phyloP scores from a whole-genome alignment of 2,113 vertebrate species.

The Pavo muticus region DNA sequence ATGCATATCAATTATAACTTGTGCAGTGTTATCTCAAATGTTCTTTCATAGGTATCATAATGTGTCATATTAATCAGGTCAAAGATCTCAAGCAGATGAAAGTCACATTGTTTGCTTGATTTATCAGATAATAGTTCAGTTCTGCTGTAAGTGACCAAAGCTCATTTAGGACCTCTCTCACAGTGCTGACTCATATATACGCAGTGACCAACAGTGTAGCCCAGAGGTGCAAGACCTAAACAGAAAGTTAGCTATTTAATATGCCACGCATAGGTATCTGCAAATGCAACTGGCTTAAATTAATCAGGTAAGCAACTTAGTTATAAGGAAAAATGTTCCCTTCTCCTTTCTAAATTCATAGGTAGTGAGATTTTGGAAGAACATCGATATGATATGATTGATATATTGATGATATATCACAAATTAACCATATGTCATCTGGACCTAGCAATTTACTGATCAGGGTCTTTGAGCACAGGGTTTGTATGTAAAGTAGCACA shows the following conservation, averaged over 20 bases:
- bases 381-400: not conserved
- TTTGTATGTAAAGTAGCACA: not conserved
- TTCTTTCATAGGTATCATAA: not conserved
- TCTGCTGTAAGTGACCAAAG: not conserved
- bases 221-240: not conserved
- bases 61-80: not conserved
- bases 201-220: accelerated
- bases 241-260: not conserved
- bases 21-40: not conserved
- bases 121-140: not conserved
- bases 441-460: not conserved
- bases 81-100: not conserved
- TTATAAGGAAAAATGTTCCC: not conserved
- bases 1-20: not conserved
- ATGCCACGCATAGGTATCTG: accelerated
- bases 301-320: not conserved
- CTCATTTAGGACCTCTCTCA: not conserved
- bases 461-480: not conserved
- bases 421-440: not conserved
- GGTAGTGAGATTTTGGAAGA: not conserved
- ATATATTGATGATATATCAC: not conserved
- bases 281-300: not conserved
- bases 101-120: not conserved
- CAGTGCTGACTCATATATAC: accelerated
- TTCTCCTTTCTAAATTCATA: not conserved